Evolutionary conservation across 2,113 vertebrate species (phyloP).

Genomic region (Pteronura brasiliensis): DNA sequence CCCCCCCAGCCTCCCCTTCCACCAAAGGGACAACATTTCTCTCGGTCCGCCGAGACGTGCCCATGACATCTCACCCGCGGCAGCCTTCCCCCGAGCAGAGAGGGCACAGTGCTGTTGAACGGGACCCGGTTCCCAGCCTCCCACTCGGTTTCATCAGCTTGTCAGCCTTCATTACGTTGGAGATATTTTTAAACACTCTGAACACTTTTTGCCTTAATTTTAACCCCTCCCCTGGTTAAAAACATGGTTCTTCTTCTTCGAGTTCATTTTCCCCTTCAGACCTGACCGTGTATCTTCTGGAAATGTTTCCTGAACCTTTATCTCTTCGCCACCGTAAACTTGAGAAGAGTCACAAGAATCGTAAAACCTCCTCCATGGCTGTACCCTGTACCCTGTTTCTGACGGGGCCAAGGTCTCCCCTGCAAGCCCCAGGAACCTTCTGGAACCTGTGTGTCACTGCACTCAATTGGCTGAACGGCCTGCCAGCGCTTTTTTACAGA

Average conservation of each 20-base stretch:
- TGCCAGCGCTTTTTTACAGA: neutral
- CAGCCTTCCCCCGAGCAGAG: neutral
- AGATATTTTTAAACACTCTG: neutral
- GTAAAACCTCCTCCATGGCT: neutral
- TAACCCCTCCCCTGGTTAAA: neutral
- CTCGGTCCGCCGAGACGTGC: fast-evolving
- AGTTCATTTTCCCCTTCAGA: neutral
- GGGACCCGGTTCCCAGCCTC: neutral
- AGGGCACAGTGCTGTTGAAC: neutral
- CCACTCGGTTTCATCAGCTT: neutral
- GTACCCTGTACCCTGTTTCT: neutral
- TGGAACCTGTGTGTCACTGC: fast-evolving
- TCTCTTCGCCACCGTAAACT: neutral
- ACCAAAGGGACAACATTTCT: neutral
- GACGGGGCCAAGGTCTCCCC: neutral
- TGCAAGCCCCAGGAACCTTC: fast-evolving
- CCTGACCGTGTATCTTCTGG: neutral
- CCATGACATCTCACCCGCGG: neutral
- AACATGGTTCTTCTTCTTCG: neutral
- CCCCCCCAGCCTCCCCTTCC: neutral
- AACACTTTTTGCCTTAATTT: neutral
- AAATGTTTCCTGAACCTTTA: neutral
- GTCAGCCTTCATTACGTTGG: neutral
- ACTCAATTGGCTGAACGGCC: neutral
- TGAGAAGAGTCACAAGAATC: neutral